phyloP scores from a whole-genome alignment of 2,888 invertebrate genomes.

The Serrognathus titanus region DNA sequence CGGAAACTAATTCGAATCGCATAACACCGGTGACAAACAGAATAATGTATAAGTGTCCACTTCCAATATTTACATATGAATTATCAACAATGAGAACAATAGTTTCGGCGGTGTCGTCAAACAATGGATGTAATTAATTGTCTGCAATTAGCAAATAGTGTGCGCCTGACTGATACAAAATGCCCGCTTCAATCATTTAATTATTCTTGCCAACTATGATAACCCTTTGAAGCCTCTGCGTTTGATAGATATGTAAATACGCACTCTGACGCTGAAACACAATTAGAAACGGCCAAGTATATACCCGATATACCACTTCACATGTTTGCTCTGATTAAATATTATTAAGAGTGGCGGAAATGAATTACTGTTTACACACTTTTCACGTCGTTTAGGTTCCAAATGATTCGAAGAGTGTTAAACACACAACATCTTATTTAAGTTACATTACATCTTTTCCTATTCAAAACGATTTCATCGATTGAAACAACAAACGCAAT shows the following conservation, averaged over 20 bases:
- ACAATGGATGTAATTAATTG: constrained; percentile 47
- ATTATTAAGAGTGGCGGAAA: constrained; percentile 8
- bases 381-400: constrained; percentile 2
- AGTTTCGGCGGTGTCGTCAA: constrained; percentile 39
- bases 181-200: constrained; percentile 49
- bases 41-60: constrained; percentile 5
- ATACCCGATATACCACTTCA: constrained; percentile 12
- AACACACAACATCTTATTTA: no score
- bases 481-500: no score
- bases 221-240: constrained; percentile 47
- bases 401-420: no score
- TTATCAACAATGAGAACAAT: constrained; percentile 38
- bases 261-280: constrained; percentile 32
- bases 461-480: no score
- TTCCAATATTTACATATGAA: constrained; percentile 33
- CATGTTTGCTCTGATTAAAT: constrained; percentile 18
- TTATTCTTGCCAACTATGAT: constrained; percentile 46
- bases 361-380: constrained; percentile 13
- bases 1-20: background rate
- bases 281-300: constrained; percentile 38
- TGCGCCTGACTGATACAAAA: constrained; percentile 51
- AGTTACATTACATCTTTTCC: no score
- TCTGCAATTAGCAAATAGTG: constrained; percentile 49
- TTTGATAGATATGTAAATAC: constrained; percentile 49
- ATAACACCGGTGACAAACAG: background rate